These are phyloP conservation scores for Anoncus sp. DNA, from an alignment of 2,888 invertebrate genomes.

Conservation along the genomic window DNA sequence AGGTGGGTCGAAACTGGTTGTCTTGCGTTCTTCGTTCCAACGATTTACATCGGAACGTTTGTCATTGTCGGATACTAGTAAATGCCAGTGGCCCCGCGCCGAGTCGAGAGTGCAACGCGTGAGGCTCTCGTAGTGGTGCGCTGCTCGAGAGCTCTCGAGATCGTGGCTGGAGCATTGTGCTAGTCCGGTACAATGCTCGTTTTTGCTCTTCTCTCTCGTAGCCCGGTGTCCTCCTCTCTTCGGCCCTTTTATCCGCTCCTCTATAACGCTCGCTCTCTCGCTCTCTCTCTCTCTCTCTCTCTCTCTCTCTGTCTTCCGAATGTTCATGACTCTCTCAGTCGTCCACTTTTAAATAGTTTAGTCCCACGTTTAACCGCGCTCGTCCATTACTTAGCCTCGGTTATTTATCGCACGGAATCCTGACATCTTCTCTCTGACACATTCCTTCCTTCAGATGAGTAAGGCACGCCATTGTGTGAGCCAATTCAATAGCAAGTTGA, in stretches of 20 bases:
- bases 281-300: constrained; percentile 17
- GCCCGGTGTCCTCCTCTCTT: constrained; percentile 10
- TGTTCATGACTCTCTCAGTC: constrained; percentile 52
- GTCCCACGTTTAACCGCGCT: constrained; percentile 62
- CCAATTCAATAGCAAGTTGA: background rate
- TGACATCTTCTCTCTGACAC: constrained; percentile 27
- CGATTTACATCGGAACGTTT: constrained; percentile 69
- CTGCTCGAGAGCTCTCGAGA: constrained; percentile 49
- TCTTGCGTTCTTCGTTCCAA: constrained; percentile 62
- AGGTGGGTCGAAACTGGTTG: constrained; percentile 61
- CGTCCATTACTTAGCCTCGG: constrained; percentile 43
- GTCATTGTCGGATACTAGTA: constrained; percentile 65
- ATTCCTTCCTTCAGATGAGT: constrained; percentile 26
- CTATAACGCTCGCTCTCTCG: too few species aligned
- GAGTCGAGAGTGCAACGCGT: constrained; percentile 64
- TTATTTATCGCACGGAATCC: constrained; percentile 53
- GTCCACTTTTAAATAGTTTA: constrained; percentile 69
- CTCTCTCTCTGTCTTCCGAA: constrained; percentile 20
- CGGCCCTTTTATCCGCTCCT: constrained; percentile 30
- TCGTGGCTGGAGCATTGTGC: constrained; percentile 51
- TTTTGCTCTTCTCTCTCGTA: constrained; percentile 30
- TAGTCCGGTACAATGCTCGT: constrained; percentile 54
- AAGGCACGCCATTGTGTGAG: background rate
- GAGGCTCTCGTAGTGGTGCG: constrained; percentile 37
- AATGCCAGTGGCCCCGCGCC: constrained; percentile 49